Base-by-base conservation (phyloP, 2,888 invertebrate species). In the Drosophila barbarae region DNA sequence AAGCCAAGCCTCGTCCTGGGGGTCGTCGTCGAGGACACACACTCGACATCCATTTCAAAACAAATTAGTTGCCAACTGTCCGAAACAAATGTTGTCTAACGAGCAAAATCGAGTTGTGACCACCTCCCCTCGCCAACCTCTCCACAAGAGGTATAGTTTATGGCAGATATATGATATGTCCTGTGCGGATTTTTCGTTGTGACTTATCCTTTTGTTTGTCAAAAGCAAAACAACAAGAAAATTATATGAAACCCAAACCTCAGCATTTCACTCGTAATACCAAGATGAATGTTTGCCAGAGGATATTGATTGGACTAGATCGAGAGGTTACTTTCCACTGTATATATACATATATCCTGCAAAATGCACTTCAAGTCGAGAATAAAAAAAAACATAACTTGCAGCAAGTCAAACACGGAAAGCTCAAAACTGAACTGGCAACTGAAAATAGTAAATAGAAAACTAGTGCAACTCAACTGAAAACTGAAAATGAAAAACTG, bases 31-130 rank as follows among this genome's bases (percentile, higher is more conserved):
- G 41, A 59, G 64, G 72, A 63, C 64, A 61, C 23, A 18, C 64
- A 42, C 41, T 42, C 5, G 64, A 63, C 61, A 64, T 69, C 61
- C 66, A 64, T 72, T 72, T 63, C 60, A 74, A 74, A 77, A 73
- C 81, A 78, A 78, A 78, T 78, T 78, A 84, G 84, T 80, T 78
- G 75, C 84, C 78, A 81, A 78, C 84, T 84, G 78, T 84, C 78
- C 76, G 71, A 81, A 81, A 81, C 78, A 78, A 78, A 84, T 78
- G 84, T 75, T 81, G 78, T 77, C 51, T 60, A 68, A 69, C 60
- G 65, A 64, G 63, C 65, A 53, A 46, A 64, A 64, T 63, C 61
- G 52, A 63, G 61, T 63, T 61, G 50, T 42, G 46, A 28, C 61
- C 41, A 15, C 32, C 47, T 12, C 32, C 23, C 23, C 23, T 23